A percentile compares a stretch with the other conserved stretches of the same genome.
phyloP scores from a whole-genome alignment of 1,140 invertebrate species.

The Augochlora pura region DNA sequence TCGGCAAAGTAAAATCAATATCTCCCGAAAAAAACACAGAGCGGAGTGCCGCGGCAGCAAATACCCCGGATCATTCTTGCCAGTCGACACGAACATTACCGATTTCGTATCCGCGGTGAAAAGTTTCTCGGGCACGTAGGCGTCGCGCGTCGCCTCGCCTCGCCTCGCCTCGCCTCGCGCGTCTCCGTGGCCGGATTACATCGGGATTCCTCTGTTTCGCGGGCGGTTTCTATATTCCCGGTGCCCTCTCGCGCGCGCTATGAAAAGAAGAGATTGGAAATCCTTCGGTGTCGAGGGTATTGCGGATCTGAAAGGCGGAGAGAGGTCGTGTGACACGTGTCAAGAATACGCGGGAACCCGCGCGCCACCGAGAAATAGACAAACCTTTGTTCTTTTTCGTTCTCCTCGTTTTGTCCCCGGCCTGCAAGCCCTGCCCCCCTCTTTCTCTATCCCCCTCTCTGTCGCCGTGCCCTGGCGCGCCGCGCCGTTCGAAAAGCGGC shows the following conservation, averaged over 20 bases:
- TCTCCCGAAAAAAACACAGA: too few species aligned
- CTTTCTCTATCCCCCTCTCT: background rate
- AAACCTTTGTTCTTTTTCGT: slow-evolving; percentile 9
- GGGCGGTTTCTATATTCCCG: slow-evolving; percentile 33
- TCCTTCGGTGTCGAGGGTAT: slow-evolving; percentile 43
- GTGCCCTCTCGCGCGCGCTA: slow-evolving; percentile 32
- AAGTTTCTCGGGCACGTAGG: slow-evolving; percentile 29
- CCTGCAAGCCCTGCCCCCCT: background rate
- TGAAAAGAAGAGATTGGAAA: slow-evolving; percentile 48
- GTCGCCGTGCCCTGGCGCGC: background rate
- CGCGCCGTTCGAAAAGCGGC: background rate
- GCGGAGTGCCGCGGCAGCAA: background rate
- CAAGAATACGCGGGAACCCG: slow-evolving; percentile 43
- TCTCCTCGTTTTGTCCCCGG: background rate
- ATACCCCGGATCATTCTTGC: background rate
- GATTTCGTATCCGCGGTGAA: background rate
- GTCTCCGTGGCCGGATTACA: slow-evolving; percentile 39
- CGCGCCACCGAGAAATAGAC: slow-evolving; percentile 19
- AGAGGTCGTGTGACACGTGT: slow-evolving; percentile 47
- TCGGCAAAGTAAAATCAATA: background rate
- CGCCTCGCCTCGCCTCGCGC: too few species aligned
- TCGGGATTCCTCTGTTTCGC: slow-evolving; percentile 37
- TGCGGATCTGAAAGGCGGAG: slow-evolving; percentile 33
- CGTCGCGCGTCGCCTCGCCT: background rate
- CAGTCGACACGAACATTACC: background rate